Conservation (phyloP, 2,888 invertebrate species). For the Schrankia costaestrigalis region DNA sequence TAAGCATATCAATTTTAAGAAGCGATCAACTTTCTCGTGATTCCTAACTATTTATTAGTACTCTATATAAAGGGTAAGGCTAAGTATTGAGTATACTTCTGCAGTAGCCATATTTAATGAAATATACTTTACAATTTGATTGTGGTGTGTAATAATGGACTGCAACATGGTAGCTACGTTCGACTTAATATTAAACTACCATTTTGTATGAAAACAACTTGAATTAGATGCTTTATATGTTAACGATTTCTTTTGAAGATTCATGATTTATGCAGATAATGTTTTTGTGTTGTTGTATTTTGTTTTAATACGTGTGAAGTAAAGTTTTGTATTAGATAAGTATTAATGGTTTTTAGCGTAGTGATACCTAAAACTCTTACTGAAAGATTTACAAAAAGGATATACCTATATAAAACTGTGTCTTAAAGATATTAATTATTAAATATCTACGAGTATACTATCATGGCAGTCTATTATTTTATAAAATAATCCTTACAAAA, state of each 20-base stretch:
- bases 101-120: slow-evolving; percentile 73
- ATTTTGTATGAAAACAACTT: slow-evolving; percentile 63
- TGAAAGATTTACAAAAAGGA: too few relatives aligned
- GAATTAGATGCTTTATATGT: slow-evolving; percentile 65
- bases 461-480: too few relatives aligned
- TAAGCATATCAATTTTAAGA: slow-evolving; percentile 76
- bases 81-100: slow-evolving; percentile 53
- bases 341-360: too few relatives aligned
- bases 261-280: slow-evolving; percentile 7
- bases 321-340: too few relatives aligned
- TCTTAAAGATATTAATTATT: too few relatives aligned
- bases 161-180: slow-evolving; percentile 65
- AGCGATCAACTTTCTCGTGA: slow-evolving; percentile 77
- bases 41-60: slow-evolving; percentile 74
- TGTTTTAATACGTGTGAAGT: too few relatives aligned
- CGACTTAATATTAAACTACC: slow-evolving; percentile 60
- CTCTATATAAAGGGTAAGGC: slow-evolving; percentile 62
- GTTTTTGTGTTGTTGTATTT: too few relatives aligned
- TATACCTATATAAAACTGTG: too few relatives aligned
- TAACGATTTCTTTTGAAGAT: slow-evolving; percentile 24
- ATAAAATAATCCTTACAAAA: too few relatives aligned
- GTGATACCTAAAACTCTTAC: too few relatives aligned
- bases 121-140: slow-evolving; percentile 79
- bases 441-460: too few relatives aligned
- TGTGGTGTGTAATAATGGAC: slow-evolving; percentile 68